Conservation (phyloP, 1,140 invertebrate genomes). For the Rhagoletis pomonella region DNA sequence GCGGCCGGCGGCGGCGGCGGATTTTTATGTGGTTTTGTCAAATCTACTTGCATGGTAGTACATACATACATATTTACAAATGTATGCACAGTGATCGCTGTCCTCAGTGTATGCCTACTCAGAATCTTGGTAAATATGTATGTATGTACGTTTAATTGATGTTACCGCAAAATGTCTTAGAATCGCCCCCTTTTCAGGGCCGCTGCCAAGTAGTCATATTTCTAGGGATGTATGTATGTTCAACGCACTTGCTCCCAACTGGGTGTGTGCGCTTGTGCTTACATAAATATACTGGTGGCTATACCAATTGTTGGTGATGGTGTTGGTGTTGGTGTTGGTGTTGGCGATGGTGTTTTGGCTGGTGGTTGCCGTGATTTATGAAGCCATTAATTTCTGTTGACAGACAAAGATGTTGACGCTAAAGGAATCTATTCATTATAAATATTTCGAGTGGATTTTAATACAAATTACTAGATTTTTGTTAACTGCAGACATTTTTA, state of each 20-base stretch:
- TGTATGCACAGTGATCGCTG: not conserved
- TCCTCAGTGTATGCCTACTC: not conserved
- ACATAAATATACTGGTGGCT: constrained; percentile 56
- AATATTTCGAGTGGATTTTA: not conserved
- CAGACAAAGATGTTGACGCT: constrained; percentile 73
- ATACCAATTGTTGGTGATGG: not conserved
- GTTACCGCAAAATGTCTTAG: constrained; percentile 66
- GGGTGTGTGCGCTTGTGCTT: not conserved
- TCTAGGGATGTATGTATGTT: constrained; percentile 15
- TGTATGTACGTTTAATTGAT: constrained; percentile 67
- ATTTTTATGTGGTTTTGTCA: not conserved
- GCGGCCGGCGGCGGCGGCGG: not conserved
- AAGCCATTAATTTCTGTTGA: constrained; percentile 74
- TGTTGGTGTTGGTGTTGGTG: constrained; percentile 59
- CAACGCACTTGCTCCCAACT: no score
- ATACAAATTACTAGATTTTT: constrained; percentile 26
- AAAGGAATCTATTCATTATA: constrained; percentile 67
- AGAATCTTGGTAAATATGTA: constrained; percentile 62
- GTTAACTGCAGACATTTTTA: not conserved
- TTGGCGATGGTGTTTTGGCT: constrained; percentile 30
- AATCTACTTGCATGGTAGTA: not conserved
- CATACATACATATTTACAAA: not conserved
- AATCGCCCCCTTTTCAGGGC: constrained; percentile 61
- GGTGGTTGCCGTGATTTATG: constrained; percentile 70
- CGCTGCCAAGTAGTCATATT: not conserved